Base-by-base conservation (phyloP, 2,888 invertebrate genomes). In the Diabrotica balteata region DNA sequence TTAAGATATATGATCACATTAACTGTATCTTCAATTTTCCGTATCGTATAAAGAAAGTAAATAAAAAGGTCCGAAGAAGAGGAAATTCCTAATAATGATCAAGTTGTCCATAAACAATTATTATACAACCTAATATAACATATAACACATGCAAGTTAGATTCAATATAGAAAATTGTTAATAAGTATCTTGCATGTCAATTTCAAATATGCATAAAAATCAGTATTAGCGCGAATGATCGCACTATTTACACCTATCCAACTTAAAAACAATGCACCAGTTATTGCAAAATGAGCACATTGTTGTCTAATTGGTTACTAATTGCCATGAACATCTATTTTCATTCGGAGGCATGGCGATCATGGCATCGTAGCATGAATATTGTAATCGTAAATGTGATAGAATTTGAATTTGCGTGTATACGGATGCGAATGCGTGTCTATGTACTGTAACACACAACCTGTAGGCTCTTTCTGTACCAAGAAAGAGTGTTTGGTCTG, bases 401-500 rank as follows among this genome's bases (percentile, higher is more conserved):
- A 72, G 74, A 75, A 76, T 73, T 76, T 77, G 75, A 75, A 76
- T 73, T 76, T 78, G 76, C 75, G 76, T 76, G 76, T 52, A 42
- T 50, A 52, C 22, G n/a, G 46, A 72, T 75, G 70, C 54, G 73
- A 73, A 74, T 77, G 78, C 75, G 75, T 75, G 75, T 67, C 49
- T 46, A 32, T 57, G 11, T 54, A 52, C 8, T 32, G 9, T 42
- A 72, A 75, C 72, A 75, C 75, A 73, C 73, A 75, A 75, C 75
- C 74, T 75, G 73, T 73, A 74, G 78, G 17, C 22, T 47, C 32
- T 59, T 59, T 50, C 57, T 61, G 61, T 66, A 66, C 50, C 61
- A 61, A 66, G 22, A 77, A 77, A 71, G 76, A 74, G 74, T 75
- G 74, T 76, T 71, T 70, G 50, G 32, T 60, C 32, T 9, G 53